These are phyloP conservation scores for Cataglyphis livida DNA, from an alignment of 2,888 invertebrate species.

Conservation along the genomic window DNA sequence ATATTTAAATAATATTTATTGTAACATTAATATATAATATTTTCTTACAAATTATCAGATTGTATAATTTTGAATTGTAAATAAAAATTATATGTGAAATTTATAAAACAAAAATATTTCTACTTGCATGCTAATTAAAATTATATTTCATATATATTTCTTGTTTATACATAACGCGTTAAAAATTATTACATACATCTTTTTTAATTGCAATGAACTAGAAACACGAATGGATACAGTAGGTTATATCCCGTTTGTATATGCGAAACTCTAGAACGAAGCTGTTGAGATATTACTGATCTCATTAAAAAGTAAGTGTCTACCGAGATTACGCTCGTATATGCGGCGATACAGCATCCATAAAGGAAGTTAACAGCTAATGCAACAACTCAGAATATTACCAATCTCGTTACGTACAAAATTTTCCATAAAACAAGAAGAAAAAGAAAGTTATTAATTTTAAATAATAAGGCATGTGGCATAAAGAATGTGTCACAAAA, in stretches of 20 bases:
- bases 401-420: not conserved
- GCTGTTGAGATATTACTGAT: conserved; percentile 47
- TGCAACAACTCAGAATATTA: conserved; percentile 31
- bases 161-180: not conserved
- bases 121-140: not conserved
- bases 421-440: conserved; percentile 13
- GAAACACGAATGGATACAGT: conserved; percentile 30
- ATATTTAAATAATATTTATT: not conserved
- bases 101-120: not conserved
- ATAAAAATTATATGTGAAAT: not conserved
- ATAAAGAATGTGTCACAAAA: not conserved
- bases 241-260: conserved; percentile 35
- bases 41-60: not conserved
- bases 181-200: conserved; percentile 9
- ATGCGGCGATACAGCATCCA: conserved; percentile 24
- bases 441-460: not conserved
- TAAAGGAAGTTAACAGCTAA: conserved; percentile 39
- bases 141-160: not conserved
- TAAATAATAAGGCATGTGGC: not conserved
- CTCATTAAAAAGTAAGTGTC: conserved; percentile 54
- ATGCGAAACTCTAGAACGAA: conserved; percentile 39
- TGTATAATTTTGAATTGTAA: not conserved
- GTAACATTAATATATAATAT: not conserved
- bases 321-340: conserved; percentile 29
- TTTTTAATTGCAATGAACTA: conserved; percentile 13